Percentiles rank a stretch among this genome's conserved stretches.
Evolutionary conservation across 2,797 vertebrate genomes (phyloP).

Genomic region (Anisognathus igniventris): DNA sequence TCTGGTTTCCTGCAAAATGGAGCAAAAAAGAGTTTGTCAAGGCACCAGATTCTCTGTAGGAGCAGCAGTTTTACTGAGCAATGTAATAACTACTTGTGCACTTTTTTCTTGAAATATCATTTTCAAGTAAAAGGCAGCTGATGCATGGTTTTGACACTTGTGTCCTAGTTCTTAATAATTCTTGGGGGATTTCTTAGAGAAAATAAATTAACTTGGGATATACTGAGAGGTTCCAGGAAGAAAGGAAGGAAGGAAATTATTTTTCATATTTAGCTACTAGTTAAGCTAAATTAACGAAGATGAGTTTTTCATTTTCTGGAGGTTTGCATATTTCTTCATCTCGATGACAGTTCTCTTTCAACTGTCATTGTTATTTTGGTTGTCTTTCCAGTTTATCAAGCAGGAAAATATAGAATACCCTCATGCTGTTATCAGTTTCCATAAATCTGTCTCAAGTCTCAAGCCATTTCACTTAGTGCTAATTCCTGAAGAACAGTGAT

Average conservation of each 20-base stretch:
- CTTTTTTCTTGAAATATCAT: background rate
- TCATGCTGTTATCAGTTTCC: background rate
- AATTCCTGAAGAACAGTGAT: background rate
- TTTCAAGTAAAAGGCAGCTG: background rate
- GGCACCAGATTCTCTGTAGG: background rate
- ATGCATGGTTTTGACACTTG: background rate
- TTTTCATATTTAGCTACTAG: background rate
- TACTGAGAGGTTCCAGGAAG: background rate
- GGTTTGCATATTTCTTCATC: background rate
- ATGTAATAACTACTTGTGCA: background rate
- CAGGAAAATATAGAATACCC: background rate
- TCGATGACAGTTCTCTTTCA: background rate
- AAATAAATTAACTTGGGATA: background rate
- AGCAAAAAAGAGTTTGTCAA: background rate
- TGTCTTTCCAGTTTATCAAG: background rate
- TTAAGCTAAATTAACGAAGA: background rate
- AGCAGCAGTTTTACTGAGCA: background rate
- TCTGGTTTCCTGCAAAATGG: background rate
- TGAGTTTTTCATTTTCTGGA: background rate
- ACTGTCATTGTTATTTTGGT: background rate
- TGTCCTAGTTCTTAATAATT: constrained; percentile 24
- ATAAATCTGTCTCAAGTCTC: background rate
- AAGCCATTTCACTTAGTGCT: background rate
- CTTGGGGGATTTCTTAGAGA: background rate
- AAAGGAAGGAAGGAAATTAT: background rate